Conservation (phyloP, 2,797 vertebrate genomes). For the Lacerta agilis region DNA sequence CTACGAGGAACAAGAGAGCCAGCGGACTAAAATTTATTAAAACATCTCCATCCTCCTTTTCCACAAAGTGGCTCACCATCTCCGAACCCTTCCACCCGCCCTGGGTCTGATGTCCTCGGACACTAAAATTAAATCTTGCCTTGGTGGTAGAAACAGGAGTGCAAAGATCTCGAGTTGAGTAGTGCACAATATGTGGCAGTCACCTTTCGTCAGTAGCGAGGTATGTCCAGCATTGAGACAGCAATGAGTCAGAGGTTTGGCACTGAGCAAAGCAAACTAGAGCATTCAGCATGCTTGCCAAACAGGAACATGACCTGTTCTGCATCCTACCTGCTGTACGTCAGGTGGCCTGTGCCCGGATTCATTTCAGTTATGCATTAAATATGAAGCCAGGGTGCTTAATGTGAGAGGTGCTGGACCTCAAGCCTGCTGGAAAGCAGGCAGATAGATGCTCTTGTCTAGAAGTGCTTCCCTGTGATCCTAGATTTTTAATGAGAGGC, state of each 20-base stretch:
- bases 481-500: no score
- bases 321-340: neutral
- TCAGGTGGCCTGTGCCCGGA: neutral
- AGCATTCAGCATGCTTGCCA: slow-evolving; percentile 8
- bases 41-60: neutral
- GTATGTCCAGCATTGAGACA: slow-evolving; percentile 8
- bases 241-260: slow-evolving; percentile 38
- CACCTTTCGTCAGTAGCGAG: neutral
- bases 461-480: neutral
- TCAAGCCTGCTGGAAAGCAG: neutral
- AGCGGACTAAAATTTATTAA: neutral
- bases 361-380: neutral
- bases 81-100: neutral
- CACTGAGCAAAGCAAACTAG: slow-evolving; percentile 7
- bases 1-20: neutral
- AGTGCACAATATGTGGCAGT: accelerated
- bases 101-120: no score
- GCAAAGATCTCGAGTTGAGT: neutral
- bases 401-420: neutral
- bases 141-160: neutral
- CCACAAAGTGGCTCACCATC: neutral
- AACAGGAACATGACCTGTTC: slow-evolving; percentile 4
- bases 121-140: neutral
- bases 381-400: neutral
- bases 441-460: neutral